These are phyloP conservation scores for Bombus difficillimus DNA, from an alignment of 1,140 invertebrate species.

Conservation along the genomic window DNA sequence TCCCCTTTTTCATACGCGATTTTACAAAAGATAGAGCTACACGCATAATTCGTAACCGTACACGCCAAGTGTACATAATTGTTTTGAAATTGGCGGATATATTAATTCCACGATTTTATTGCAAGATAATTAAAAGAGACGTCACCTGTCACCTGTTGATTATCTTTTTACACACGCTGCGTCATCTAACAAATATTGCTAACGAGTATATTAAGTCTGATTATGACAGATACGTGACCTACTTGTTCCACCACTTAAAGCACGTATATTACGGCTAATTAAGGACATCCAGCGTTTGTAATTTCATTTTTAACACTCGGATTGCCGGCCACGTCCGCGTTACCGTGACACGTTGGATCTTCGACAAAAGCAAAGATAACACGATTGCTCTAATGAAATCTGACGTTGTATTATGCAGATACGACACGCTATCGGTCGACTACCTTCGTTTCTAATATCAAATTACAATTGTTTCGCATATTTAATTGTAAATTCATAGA, in stretches of 20 bases:
- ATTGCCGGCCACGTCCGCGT: neutral
- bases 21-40: neutral
- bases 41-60: neutral
- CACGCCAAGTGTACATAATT: neutral
- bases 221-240: constrained; percentile 14
- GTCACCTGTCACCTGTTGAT: neutral
- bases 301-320: constrained; percentile 22
- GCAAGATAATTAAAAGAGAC: neutral
- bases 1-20: neutral
- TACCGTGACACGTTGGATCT: constrained; percentile 28
- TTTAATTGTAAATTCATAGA: neutral
- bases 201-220: neutral
- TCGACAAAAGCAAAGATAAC: neutral
- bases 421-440: too few relatives aligned
- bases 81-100: neutral
- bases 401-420: neutral
- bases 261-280: constrained; percentile 7
- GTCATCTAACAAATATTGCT: neutral
- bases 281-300: neutral
- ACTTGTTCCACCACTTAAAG: constrained; percentile 25
- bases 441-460: neutral
- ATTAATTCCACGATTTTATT: constrained; percentile 31
- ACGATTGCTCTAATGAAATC: neutral
- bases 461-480: neutral
- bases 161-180: neutral